Evolutionary conservation across 2,113 vertebrate species (phyloP).

Genomic region (Gambusia affinis): DNA sequence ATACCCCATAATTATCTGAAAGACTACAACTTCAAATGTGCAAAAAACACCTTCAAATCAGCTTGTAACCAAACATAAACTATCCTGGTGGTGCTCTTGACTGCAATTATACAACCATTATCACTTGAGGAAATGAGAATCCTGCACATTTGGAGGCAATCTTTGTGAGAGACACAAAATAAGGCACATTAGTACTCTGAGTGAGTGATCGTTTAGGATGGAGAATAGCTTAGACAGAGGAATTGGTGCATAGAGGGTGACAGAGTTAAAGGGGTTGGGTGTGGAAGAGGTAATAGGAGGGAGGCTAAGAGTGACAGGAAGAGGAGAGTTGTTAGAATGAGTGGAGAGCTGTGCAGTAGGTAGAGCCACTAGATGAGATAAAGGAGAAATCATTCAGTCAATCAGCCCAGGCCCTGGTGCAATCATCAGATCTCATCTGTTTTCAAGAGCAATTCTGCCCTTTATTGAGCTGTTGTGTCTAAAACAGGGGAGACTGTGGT

Average conservation of each 20-base stretch:
- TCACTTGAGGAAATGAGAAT: conserved; percentile 45
- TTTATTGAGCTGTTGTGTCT: conserved; percentile 81
- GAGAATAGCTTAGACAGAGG: conserved; percentile 48
- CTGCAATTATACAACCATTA: conserved; percentile 28
- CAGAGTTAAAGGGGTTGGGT: conserved; percentile 43
- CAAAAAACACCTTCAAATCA: conserved; percentile 9
- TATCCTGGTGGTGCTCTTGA: conserved; percentile 3
- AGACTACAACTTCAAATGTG: background rate
- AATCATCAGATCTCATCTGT: conserved; percentile 82
- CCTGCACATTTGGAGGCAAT: conserved; percentile 54
- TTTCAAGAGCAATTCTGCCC: conserved; percentile 78
- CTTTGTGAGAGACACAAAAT: conserved; percentile 32
- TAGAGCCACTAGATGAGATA: conserved; percentile 72
- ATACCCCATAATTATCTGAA: background rate
- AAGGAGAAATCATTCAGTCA: conserved; percentile 82
- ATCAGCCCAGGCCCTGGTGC: conserved; percentile 66
- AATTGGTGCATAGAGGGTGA: conserved; percentile 53
- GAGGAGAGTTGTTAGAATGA: conserved; percentile 33
- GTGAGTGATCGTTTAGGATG: conserved; percentile 8
- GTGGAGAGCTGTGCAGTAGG: conserved; percentile 45
- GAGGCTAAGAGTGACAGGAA: conserved; percentile 48
- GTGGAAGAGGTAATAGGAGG: conserved; percentile 46
- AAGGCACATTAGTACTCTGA: conserved; percentile 32
- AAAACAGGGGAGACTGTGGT: conserved; percentile 54
- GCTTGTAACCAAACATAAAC: conserved; percentile 29